Base-by-base conservation (phyloP, 2,113 vertebrate species). In the Nothoprocta pentlandii region DNA sequence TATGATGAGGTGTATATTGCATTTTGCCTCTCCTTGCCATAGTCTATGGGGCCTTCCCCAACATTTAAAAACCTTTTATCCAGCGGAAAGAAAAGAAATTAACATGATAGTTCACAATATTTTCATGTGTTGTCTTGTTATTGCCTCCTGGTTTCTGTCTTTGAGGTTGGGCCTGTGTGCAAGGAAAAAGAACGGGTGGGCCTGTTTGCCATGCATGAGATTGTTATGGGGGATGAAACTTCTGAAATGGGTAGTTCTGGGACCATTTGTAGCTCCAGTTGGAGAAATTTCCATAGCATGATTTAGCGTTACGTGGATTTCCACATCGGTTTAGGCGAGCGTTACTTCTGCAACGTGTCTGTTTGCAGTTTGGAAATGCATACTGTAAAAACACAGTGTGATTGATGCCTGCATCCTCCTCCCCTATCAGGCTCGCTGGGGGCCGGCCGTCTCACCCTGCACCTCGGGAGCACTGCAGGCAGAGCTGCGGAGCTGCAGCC, bases 61-160 rank as follows among this genome's bases (percentile, higher is more conserved):
- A 10, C 66, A 47, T 64, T 41, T 66, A 44, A 82, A 83, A 34
- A 68, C 6, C 0, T 73, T 68, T 53, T 73, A 30, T 68, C 39
- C 56, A 3, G 6, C 16, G 9, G 12, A 8, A 86, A 63, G 6
- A 4, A 42, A 86, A 80, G 49, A 39, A 10, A 70, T 47, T 22
- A 34, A 0, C 17, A 44, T 6, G 26, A 49, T 63, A 0, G 1
- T 16, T 73, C 7, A 4, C 10, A 23, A 7, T 3, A 44, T 78
- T 81, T 78, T 46, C 81, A 11, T 19, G 13, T 19, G 12, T 68
- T 41, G 9, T 32, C 30, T 92, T 28, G 10, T 25, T 79, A 61
- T 15, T 86, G 56, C 54, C 28, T 46, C 22, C 4, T 32, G 4
- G 9, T 68, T 89, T 46, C 42, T 75, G 15, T 19, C 30, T 61